phyloP scores from a whole-genome alignment of 2,797 vertebrate genomes.

The Cyprinodon diabolis region DNA sequence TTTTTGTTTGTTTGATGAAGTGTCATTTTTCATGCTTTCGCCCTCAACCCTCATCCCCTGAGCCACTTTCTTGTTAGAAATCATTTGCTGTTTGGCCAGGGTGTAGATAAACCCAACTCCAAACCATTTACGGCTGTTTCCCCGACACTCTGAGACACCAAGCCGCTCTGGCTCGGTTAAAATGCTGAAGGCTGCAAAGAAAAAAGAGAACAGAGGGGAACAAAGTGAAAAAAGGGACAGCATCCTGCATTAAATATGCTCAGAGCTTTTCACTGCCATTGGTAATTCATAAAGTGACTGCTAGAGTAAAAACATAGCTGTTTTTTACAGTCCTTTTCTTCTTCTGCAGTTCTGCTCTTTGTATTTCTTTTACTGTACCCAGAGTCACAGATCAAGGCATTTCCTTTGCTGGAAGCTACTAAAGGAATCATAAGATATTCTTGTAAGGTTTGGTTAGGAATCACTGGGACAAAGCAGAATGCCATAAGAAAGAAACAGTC shows the following conservation, averaged over 20 bases:
- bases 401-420: not conserved
- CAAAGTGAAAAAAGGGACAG: constrained; percentile 53
- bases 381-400: constrained; percentile 16
- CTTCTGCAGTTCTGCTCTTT: constrained; percentile 19
- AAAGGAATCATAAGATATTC: not conserved
- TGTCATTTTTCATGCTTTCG: constrained; percentile 20
- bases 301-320: constrained; percentile 46
- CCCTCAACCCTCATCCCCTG: not conserved
- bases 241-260: constrained; percentile 75
- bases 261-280: constrained; percentile 60
- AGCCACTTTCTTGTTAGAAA: constrained; percentile 2
- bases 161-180: constrained; percentile 27
- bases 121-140: constrained; percentile 23
- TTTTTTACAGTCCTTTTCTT: constrained; percentile 39
- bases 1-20: constrained; percentile 18
- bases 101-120: constrained; percentile 15
- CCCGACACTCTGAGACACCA: constrained; percentile 12
- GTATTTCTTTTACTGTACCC: not conserved
- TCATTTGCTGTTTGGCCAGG: constrained; percentile 15
- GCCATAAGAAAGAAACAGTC: not conserved
- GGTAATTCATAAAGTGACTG: constrained; percentile 73
- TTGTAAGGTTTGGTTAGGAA: constrained; percentile 10
- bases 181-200: constrained; percentile 49
- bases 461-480: constrained; percentile 1
- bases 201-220: constrained; percentile 34